A percentile compares a stretch with the other conserved stretches of the same genome.
phyloP scores from a whole-genome alignment of 2,113 vertebrate species.

The Perca flavescens region DNA sequence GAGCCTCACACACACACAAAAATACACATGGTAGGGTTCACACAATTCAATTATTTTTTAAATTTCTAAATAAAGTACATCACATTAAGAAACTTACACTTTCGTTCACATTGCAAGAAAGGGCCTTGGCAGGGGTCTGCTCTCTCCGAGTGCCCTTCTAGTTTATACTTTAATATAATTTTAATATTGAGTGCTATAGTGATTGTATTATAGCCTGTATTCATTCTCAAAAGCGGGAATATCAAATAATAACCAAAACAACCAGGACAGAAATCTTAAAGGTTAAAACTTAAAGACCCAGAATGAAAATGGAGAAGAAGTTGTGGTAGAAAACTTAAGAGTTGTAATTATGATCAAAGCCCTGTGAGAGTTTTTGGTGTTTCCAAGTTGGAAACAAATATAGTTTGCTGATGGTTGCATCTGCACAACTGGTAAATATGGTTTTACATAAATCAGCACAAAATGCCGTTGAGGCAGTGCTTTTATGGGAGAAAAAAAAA shows the following conservation, averaged over 20 bases:
- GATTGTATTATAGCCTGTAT: not conserved
- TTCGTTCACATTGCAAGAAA: too few relatives aligned
- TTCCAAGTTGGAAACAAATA: conserved; percentile 18
- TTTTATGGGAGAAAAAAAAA: conserved; percentile 10
- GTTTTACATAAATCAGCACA: conserved; percentile 34
- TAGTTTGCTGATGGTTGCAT: conserved; percentile 37
- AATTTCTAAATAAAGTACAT: not conserved
- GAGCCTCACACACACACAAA: conserved; percentile 80
- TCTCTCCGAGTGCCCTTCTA: too few relatives aligned
- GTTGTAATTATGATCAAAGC: not conserved
- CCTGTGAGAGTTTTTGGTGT: conserved; percentile 6
- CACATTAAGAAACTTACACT: too few relatives aligned
- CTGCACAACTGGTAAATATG: conserved; percentile 36
- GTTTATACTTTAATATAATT: too few relatives aligned
- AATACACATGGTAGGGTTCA: not conserved
- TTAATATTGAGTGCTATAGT: too few relatives aligned
- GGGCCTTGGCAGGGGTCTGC: too few relatives aligned
- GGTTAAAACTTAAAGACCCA: not conserved
- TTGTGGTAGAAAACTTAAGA: not conserved
- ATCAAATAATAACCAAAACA: too few relatives aligned
- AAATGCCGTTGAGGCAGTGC: conserved; percentile 22
- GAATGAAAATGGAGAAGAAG: not conserved
- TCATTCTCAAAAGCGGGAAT: not conserved
- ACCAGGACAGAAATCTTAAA: not conserved
- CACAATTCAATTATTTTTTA: not conserved